phyloP scores from a whole-genome alignment of 2,797 vertebrate genomes.

The Pitangus sulphuratus region DNA sequence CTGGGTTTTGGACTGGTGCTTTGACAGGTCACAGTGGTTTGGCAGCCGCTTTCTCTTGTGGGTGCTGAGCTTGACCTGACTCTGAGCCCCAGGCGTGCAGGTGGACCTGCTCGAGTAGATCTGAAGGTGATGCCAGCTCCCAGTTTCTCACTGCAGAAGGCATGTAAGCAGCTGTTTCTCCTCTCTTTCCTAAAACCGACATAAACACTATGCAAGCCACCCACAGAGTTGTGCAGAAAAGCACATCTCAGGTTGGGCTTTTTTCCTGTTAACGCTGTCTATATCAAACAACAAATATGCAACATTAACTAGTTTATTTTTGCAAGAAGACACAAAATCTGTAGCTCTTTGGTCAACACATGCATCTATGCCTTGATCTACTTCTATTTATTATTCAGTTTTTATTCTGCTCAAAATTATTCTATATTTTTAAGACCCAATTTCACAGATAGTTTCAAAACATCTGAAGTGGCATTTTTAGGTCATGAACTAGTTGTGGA shows the following conservation, averaged over 20 bases:
- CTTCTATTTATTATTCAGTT: not conserved
- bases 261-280: not conserved
- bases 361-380: not conserved
- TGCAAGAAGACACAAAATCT: not conserved
- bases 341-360: not conserved
- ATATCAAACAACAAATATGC: not conserved
- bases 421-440: not conserved
- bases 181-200: not conserved
- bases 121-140: not conserved
- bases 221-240: not conserved
- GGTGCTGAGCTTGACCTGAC: not conserved
- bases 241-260: not conserved
- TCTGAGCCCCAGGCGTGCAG: not conserved
- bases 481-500: not conserved
- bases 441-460: not conserved
- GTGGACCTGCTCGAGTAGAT: not conserved
- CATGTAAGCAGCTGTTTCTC: not conserved
- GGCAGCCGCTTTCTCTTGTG: not conserved
- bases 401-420: not conserved
- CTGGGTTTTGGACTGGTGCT: not conserved
- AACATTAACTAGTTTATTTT: not conserved
- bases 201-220: not conserved
- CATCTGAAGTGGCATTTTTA: constrained; percentile 27
- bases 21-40: accelerated
- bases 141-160: not conserved